Evolutionary conservation across 1,140 invertebrate genomes (phyloP).

Genomic region (Halesus radiatus): DNA sequence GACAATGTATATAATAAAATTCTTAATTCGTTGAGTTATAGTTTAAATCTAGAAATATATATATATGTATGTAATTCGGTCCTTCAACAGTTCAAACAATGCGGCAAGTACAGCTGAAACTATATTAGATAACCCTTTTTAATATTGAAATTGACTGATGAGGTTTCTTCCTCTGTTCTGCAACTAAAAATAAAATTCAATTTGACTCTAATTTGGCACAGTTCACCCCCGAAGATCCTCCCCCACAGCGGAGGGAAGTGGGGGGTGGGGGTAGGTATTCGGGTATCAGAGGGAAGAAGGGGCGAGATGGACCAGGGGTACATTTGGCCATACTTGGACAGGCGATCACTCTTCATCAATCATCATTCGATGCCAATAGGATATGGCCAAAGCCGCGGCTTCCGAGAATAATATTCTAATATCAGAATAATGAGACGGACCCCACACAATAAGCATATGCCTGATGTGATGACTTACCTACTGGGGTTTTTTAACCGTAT

Average conservation of each 20-base stretch:
- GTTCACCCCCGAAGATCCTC: background rate
- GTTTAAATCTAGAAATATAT: too few species aligned
- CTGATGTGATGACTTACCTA: background rate
- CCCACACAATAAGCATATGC: conserved; percentile 13
- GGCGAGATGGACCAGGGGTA: conserved; percentile 27
- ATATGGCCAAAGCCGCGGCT: conserved; percentile 44
- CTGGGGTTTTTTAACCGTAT: too few species aligned
- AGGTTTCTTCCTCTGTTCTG: too few species aligned
- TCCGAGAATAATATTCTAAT: conserved; percentile 49
- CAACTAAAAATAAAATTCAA: background rate
- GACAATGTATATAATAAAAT: too few species aligned
- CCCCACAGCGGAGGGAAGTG: background rate
- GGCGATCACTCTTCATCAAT: conserved; percentile 56
- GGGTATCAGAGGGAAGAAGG: background rate
- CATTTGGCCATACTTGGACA: conserved; percentile 41
- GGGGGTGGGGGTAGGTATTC: background rate
- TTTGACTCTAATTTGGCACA: conserved; percentile 13
- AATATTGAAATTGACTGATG: too few species aligned
- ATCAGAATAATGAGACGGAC: conserved; percentile 49
- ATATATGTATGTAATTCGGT: too few species aligned
- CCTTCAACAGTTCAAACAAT: background rate
- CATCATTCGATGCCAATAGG: conserved; percentile 56
- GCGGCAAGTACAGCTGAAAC: background rate
- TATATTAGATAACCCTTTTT: too few species aligned
- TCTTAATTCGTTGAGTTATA: too few species aligned